Evolutionary conservation across 2,797 vertebrate species (phyloP).

Genomic region (Malacoraja senta): DNA sequence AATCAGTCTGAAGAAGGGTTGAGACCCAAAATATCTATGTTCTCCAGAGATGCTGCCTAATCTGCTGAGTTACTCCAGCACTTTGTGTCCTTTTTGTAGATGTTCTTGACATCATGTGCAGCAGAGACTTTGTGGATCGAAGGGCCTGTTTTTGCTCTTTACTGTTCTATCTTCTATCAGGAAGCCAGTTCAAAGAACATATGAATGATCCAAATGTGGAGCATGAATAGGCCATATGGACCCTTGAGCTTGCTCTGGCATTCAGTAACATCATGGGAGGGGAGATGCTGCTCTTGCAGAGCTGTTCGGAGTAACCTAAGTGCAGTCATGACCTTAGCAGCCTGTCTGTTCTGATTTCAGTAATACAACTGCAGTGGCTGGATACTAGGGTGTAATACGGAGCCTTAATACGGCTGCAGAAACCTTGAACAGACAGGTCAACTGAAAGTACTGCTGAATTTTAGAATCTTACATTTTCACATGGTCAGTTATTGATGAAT

Average conservation of each 20-base stretch:
- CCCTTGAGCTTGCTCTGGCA: too few relatives aligned
- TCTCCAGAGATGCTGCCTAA: too few relatives aligned
- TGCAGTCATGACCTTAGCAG: not conserved
- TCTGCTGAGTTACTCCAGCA: too few relatives aligned
- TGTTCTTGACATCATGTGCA: too few relatives aligned
- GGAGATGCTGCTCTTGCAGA: not conserved
- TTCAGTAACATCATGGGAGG: not conserved
- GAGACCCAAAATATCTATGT: too few relatives aligned
- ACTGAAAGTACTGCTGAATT: not conserved
- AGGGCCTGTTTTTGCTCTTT: too few relatives aligned
- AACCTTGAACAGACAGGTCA: not conserved
- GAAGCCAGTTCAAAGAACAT: not conserved
- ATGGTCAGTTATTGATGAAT: not conserved
- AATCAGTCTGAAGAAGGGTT: too few relatives aligned
- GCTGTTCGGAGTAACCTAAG: not conserved
- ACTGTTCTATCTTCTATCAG: too few relatives aligned
- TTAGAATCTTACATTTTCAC: not conserved
- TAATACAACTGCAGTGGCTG: not conserved
- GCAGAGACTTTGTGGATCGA: too few relatives aligned
- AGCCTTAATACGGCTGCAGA: not conserved
- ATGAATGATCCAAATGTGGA: too few relatives aligned
- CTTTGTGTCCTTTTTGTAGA: too few relatives aligned
- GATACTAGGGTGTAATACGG: not conserved
- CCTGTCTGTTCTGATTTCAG: not conserved
- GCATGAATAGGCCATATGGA: too few relatives aligned